Base-by-base conservation (phyloP, 2,113 vertebrate species). In the Anolis carolinensis region DNA sequence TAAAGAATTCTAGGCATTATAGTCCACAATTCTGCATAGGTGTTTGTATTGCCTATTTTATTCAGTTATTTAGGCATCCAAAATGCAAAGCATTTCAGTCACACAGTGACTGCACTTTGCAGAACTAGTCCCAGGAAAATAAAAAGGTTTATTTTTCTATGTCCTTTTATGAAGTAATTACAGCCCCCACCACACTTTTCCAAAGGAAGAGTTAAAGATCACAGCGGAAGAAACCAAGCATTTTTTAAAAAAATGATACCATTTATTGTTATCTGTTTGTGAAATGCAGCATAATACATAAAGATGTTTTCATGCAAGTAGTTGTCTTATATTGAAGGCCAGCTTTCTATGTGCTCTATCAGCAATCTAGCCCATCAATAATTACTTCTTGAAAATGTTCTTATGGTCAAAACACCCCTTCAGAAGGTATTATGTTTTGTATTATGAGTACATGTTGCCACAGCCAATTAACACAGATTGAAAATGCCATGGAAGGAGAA, bases 201-300 rank as follows among this genome's bases (percentile, higher is more conserved):
- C 3, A 65, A 34, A 13, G 65, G 77, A 89, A 44, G 36, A 83
- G 83, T 83, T 83, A 83, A 84, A 91, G 88, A 88, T 78, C 84
- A 91, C 48, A 86, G 76, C 14, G 13, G 32, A 74, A 34, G 86
- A 39, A 68, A 20, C 7, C 70, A 72, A 78, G 76, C 8, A 6
- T 16, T 48, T 52, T 44, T 77, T 21, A 48, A 76, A 11, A 84
- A 93, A 95, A 95, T 90, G 88, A 44, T 91, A 89, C 32, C 50
- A 73, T 92, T 96, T 96, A 96, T 96, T 96, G 83, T 92, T 92
- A 80, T 83, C 90, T 83, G 63, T 90, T 87, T 88, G 85, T 74
- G 86, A 92, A 93, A 88, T 85, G 89, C 89, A 95, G 63, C 13
- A 0, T 91, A 65, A 80, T 83, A 88, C 92, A 88, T 39, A 86